These are phyloP conservation scores for Oceanodroma tethys DNA, from an alignment of 2,113 vertebrate species.

Conservation along the genomic window DNA sequence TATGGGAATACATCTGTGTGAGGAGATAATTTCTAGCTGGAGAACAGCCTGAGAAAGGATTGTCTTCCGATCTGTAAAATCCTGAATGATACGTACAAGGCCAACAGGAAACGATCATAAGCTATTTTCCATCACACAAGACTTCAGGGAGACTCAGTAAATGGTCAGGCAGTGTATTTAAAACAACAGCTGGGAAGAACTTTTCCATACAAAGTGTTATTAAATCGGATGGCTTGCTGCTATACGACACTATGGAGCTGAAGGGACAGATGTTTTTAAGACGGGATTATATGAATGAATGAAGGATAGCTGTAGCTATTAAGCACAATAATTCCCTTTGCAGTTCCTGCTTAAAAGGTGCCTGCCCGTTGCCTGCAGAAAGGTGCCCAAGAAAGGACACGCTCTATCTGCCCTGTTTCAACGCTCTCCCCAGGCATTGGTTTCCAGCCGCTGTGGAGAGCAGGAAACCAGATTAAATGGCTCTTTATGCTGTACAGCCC, in stretches of 20 bases:
- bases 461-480: neutral
- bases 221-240: neutral
- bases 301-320: neutral
- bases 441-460: neutral
- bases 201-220: neutral
- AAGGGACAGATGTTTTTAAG: neutral
- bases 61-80: neutral
- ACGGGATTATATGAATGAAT: neutral
- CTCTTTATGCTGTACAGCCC: neutral
- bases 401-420: neutral
- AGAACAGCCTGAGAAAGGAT: neutral
- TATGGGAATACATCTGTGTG: neutral
- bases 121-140: neutral
- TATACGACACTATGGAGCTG: neutral
- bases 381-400: neutral
- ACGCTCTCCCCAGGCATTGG: accelerated
- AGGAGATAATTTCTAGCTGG: neutral
- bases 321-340: neutral
- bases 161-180: neutral
- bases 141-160: neutral
- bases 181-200: neutral
- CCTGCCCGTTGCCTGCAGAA: neutral
- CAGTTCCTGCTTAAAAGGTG: neutral
- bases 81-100: neutral
- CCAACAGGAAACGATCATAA: accelerated